These are phyloP conservation scores for Hozukius guyotensis DNA, from an alignment of 2,797 vertebrate genomes.

Conservation along the genomic window DNA sequence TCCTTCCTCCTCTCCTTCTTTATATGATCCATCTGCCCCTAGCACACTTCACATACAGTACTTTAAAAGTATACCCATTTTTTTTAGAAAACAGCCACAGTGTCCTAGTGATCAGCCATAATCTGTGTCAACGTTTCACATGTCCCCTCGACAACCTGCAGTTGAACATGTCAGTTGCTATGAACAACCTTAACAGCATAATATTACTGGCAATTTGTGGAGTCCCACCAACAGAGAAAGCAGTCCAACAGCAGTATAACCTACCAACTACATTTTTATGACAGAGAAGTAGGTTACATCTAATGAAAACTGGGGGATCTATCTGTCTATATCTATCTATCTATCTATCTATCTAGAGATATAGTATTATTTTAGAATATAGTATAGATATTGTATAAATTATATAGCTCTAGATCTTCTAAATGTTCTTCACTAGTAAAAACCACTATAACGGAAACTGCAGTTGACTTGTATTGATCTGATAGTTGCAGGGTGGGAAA, in stretches of 20 bases:
- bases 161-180: not conserved
- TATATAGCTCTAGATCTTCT: too few species aligned
- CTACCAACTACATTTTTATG: not conserved
- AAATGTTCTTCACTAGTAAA: too few species aligned
- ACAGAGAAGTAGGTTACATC: not conserved
- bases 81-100: not conserved
- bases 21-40: not conserved
- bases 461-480: too few species aligned
- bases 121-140: not conserved
- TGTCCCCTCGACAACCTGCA: not conserved
- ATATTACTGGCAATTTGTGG: too few species aligned
- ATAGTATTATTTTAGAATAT: too few species aligned
- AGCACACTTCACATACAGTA: not conserved
- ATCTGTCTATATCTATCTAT: too few species aligned
- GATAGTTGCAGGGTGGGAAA: too few species aligned
- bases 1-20: not conserved
- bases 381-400: too few species aligned
- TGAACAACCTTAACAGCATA: not conserved
- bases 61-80: not conserved
- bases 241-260: not conserved
- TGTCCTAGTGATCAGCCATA: not conserved
- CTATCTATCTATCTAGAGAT: too few species aligned
- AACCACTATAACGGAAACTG: too few species aligned
- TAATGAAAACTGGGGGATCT: not conserved
- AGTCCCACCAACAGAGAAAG: not conserved